phyloP scores from a whole-genome alignment of 2,888 invertebrate species.

The Ochlodes sylvanus region DNA sequence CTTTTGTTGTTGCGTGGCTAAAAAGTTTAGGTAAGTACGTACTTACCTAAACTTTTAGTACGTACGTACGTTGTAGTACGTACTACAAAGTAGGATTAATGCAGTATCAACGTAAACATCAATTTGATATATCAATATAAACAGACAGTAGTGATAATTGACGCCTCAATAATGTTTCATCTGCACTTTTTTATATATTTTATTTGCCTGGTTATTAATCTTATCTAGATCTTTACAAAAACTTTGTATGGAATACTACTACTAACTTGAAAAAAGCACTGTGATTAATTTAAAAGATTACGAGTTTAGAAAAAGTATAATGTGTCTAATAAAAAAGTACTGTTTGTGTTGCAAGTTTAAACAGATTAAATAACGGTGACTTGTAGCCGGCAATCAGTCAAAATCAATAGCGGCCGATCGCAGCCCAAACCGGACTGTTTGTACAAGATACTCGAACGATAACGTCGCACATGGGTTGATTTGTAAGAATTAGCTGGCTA shows the following conservation, averaged over 20 bases:
- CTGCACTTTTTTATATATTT: neutral
- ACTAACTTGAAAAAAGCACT: neutral
- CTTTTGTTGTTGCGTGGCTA: too few species aligned
- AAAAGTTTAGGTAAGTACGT: too few species aligned
- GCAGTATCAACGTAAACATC: neutral
- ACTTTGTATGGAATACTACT: neutral
- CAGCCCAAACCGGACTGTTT: slow-evolving; percentile 62
- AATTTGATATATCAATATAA: neutral
- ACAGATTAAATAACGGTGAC: slow-evolving; percentile 51
- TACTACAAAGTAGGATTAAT: too few species aligned
- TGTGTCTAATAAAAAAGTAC: slow-evolving; percentile 11
- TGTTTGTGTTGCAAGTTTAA: slow-evolving; percentile 27
- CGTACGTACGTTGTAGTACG: too few species aligned
- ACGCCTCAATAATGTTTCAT: neutral
- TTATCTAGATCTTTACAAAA: neutral
- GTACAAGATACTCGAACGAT: slow-evolving; percentile 63
- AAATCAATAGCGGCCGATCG: slow-evolving; percentile 66
- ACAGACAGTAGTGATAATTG: neutral
- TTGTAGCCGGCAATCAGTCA: slow-evolving; percentile 63
- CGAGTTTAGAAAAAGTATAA: slow-evolving; percentile 3
- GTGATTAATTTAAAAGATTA: slow-evolving; percentile 11
- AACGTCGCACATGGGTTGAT: slow-evolving; percentile 43
- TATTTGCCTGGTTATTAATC: neutral
- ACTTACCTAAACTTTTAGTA: too few species aligned
- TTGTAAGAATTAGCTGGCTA: too few species aligned